Conservation (phyloP, 2,888 invertebrate genomes). For the Temnothorax unifasciatus region DNA sequence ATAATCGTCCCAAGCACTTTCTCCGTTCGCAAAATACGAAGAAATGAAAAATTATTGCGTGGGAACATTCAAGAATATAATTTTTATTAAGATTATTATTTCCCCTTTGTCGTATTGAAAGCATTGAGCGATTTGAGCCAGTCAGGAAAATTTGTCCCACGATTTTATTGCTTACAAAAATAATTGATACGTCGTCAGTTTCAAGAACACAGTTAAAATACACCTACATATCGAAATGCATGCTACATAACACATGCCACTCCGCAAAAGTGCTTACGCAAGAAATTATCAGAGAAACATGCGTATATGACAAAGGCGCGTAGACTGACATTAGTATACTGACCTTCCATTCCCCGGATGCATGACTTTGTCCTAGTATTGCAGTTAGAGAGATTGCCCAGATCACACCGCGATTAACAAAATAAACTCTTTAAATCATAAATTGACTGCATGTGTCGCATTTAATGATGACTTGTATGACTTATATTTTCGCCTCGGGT, state of each 20-base stretch:
- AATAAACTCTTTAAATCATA: not conserved
- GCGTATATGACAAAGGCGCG: not conserved
- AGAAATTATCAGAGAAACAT: slow-evolving; percentile 65
- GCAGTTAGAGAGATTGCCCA: not conserved
- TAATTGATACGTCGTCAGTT: not conserved
- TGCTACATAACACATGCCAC: not conserved
- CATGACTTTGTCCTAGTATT: slow-evolving; percentile 36
- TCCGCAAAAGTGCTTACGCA: slow-evolving; percentile 31
- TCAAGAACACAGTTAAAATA: not conserved
- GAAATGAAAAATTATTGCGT: not conserved
- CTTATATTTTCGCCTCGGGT: too few species aligned
- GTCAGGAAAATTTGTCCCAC: not conserved
- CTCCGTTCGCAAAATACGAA: not conserved
- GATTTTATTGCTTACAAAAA: not conserved
- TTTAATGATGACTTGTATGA: too few species aligned
- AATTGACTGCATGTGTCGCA: not conserved
- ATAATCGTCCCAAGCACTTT: not conserved
- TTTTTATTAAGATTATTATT: not conserved
- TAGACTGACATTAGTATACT: not conserved
- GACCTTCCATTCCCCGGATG: slow-evolving; percentile 22
- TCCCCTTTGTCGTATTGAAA: not conserved
- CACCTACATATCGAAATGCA: not conserved
- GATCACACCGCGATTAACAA: not conserved
- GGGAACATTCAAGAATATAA: not conserved
- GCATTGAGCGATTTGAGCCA: not conserved